Evolutionary conservation across 2,113 vertebrate genomes (phyloP).

Genomic region (Edolisoma coerulescens): DNA sequence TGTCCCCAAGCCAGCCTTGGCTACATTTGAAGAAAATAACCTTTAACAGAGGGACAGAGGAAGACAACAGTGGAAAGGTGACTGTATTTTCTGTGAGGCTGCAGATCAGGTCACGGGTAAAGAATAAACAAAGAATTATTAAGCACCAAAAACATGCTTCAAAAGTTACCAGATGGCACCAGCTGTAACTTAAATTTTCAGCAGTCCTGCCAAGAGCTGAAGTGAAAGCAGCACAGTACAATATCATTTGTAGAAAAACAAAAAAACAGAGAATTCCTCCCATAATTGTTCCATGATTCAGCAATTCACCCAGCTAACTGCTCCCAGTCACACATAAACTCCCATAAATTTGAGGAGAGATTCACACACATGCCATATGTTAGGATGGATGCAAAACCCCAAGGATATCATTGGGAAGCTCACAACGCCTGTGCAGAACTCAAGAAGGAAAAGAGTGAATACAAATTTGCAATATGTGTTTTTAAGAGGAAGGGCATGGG

Average conservation of each 20-base stretch:
- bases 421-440: neutral
- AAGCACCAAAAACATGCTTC: neutral
- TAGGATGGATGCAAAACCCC: constrained; percentile 48
- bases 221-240: neutral
- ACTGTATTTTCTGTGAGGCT: neutral
- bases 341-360: constrained; percentile 55
- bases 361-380: constrained; percentile 63
- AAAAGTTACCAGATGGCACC: constrained; percentile 58
- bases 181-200: constrained; percentile 35
- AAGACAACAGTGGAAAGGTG: neutral
- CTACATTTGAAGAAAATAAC: neutral
- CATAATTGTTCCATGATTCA: constrained; percentile 69
- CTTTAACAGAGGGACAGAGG: neutral
- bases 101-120: neutral
- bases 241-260: constrained; percentile 47
- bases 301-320: constrained; percentile 59
- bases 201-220: constrained; percentile 2
- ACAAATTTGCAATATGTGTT: constrained; percentile 25
- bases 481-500: constrained; percentile 16
- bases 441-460: neutral
- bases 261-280: neutral
- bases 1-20: neutral
- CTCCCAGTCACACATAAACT: constrained; percentile 58
- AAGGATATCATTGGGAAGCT: constrained; percentile 25
- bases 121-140: neutral